Evolutionary conservation across 2,888 invertebrate genomes (phyloP).

Genomic region (Ephialtes manifestator): DNA sequence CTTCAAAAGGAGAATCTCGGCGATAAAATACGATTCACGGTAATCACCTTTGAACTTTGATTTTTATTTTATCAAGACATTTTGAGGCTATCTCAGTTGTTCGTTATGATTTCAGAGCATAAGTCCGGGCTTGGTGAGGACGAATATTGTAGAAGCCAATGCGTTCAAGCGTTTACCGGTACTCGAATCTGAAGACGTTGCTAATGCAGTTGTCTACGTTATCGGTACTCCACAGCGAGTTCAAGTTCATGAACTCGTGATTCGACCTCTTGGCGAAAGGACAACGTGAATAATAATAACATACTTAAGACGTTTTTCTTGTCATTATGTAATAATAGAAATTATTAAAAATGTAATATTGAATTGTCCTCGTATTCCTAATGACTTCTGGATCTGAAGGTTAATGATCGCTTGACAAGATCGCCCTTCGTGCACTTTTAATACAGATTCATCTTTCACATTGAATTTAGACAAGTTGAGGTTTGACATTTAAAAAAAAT

Average conservation of each 20-base stretch:
- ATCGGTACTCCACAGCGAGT: constrained; percentile 83
- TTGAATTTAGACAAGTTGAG: too few species aligned
- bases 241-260: constrained; percentile 76
- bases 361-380: too few species aligned
- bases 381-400: too few species aligned
- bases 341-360: too few species aligned
- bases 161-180: not conserved
- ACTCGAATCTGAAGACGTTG: constrained; percentile 79
- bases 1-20: constrained; percentile 87
- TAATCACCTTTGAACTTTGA: not conserved
- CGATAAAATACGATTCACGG: constrained; percentile 69
- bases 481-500: too few species aligned
- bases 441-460: too few species aligned
- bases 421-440: too few species aligned
- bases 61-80: not conserved
- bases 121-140: constrained; percentile 89
- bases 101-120: constrained; percentile 86
- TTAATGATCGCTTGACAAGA: too few species aligned
- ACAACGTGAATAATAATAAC: constrained; percentile 10
- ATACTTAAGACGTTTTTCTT: not conserved
- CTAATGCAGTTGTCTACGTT: constrained; percentile 83
- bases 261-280: constrained; percentile 72
- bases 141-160: constrained; percentile 85
- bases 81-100: too few species aligned
- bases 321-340: too few species aligned